These are phyloP conservation scores for Thymelicus acteon DNA, from an alignment of 2,888 invertebrate genomes.

Conservation along the genomic window DNA sequence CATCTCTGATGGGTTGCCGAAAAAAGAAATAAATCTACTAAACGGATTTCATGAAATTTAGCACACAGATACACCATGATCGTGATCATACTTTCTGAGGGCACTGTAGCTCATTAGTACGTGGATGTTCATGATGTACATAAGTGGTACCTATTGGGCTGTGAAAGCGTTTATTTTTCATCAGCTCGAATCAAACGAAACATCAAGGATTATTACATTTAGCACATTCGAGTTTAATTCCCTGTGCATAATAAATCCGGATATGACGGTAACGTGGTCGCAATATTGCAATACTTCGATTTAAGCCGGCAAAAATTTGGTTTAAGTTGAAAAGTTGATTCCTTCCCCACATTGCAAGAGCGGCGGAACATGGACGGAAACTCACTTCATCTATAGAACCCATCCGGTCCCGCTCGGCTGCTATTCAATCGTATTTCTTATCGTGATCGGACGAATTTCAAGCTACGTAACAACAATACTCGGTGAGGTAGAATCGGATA, in stretches of 20 bases:
- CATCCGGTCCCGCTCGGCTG: slow-evolving; percentile 2
- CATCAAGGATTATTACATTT: too few species aligned
- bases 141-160: too few species aligned
- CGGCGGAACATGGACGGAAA: slow-evolving; percentile 11
- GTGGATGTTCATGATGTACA: too few species aligned
- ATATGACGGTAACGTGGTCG: background rate
- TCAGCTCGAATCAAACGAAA: too few species aligned
- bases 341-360: slow-evolving; percentile 11
- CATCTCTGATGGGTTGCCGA: too few species aligned
- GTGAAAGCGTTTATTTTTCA: too few species aligned
- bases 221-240: too few species aligned
- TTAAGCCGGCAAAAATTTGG: slow-evolving; percentile 7
- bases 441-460: slow-evolving; percentile 23
- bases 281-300: slow-evolving; percentile 5
- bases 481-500: slow-evolving; percentile 5
- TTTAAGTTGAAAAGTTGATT: slow-evolving; percentile 13
- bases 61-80: too few species aligned
- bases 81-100: too few species aligned
- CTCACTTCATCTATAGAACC: slow-evolving; percentile 11
- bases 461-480: slow-evolving; percentile 4
- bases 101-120: too few species aligned
- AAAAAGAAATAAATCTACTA: too few species aligned
- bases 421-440: slow-evolving; percentile 25
- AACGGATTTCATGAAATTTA: too few species aligned
- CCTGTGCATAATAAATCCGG: background rate